Base-by-base conservation (phyloP, 2,888 invertebrate species). In the Litoditis marina region DNA sequence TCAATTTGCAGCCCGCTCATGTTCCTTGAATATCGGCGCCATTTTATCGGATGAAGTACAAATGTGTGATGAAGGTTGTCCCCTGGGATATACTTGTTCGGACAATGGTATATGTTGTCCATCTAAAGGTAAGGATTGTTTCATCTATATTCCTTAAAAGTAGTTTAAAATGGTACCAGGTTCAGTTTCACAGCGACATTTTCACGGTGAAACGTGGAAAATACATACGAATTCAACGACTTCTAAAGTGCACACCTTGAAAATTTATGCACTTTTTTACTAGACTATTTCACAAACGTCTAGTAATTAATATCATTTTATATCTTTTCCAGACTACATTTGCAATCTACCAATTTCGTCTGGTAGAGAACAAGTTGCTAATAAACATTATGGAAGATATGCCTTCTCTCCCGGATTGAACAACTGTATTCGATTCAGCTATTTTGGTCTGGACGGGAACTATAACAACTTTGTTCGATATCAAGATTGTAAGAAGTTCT, bases 371-470 rank as follows among this genome's bases (percentile, higher is more conserved):
- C 55, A 66, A 19, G 60, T 60, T 7, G 66, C 61, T 3, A 63
- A 66, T 52, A 73, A 72, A 36, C 79, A 79, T 34, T 72, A 71
- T 50, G 77, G 78, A 2, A 60, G 79, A 46, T 79, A 74, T 44
- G 73, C 75, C 13, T 79, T 66, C 55, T 60, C 66, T 31, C 63
- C 68, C 7, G 67, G 68, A 6, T 65, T 78, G 31, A 73, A 78
- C 13, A 72, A 69, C 46, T 79, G 79, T 62, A 69, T 75, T 42
- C 70, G 77, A 25, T 79, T 79, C 61, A 74, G 74, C 6, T 79
- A 78, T 52, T 79, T 79, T 64, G 77, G 79, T 6, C 52, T 57
- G n/a, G 76, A 66, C 27, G 79, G 79, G 27, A 79, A 79, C 49
- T 80, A 67, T 54, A 79, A 79, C 64, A 79, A 79, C 63, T 79